Evolutionary conservation across 2,113 vertebrate species (phyloP).

Genomic region (Motacilla alba): DNA sequence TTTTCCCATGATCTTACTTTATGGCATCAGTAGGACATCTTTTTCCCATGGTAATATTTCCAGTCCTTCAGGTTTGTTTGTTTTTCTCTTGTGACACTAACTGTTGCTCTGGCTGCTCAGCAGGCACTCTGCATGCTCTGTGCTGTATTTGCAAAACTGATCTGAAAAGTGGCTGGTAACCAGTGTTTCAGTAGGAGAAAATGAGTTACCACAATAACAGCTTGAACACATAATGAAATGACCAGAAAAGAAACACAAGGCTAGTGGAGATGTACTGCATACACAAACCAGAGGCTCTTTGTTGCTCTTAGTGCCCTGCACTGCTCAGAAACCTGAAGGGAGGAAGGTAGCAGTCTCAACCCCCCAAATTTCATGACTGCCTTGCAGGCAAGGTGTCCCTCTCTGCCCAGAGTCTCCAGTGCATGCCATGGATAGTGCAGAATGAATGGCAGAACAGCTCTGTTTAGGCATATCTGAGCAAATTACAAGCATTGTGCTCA

Average conservation of each 20-base stretch:
- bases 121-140: neutral
- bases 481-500: neutral
- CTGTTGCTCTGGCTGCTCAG: slow-evolving; percentile 15
- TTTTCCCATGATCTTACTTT: neutral
- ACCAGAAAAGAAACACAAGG: neutral
- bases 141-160: neutral
- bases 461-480: neutral
- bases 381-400: neutral
- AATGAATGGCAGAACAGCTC: neutral
- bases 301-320: neutral
- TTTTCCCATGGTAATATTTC: neutral
- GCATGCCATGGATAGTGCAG: neutral
- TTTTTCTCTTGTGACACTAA: neutral
- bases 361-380: neutral
- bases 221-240: neutral
- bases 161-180: neutral
- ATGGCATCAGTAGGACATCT: neutral
- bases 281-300: neutral
- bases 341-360: neutral
- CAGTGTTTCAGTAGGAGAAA: neutral
- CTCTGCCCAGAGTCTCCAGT: neutral
- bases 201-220: neutral
- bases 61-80: slow-evolving; percentile 3
- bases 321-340: neutral
- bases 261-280: neutral